Percentiles rank a stretch among this genome's conserved stretches.
These are phyloP conservation scores for Xiphias gladius DNA, from an alignment of 2,113 vertebrate genomes.

Conservation along the genomic window DNA sequence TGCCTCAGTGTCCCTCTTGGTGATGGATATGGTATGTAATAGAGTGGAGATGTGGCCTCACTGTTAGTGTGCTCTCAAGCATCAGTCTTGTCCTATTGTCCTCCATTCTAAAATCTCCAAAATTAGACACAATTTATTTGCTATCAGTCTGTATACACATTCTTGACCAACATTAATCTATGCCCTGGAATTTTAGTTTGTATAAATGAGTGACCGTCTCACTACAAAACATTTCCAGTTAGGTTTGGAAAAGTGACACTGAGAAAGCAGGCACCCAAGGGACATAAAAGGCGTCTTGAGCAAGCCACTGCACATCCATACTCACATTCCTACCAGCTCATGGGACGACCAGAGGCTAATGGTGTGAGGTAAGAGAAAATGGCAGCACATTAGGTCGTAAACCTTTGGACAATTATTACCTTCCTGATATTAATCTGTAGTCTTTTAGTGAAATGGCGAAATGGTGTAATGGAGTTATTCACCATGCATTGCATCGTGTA, in stretches of 20 bases:
- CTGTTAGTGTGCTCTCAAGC: conserved; percentile 4
- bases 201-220: neutral
- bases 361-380: conserved; percentile 57
- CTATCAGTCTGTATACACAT: neutral
- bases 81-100: conserved; percentile 18
- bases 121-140: neutral
- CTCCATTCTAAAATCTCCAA: neutral
- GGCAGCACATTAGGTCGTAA: conserved; percentile 61
- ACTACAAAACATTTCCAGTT: conserved; percentile 24
- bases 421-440: neutral
- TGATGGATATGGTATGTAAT: conserved; percentile 77
- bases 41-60: conserved; percentile 35
- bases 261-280: conserved; percentile 46
- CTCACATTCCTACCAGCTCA: conserved; percentile 68
- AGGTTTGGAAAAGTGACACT: conserved; percentile 33
- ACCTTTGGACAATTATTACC: conserved; percentile 57
- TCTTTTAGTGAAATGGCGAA: neutral
- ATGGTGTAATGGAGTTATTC: too few species aligned
- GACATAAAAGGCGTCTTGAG: conserved; percentile 62
- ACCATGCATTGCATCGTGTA: too few species aligned
- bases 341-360: conserved; percentile 62
- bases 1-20: conserved; percentile 49
- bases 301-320: conserved; percentile 72
- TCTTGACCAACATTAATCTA: neutral
- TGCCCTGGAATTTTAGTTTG: neutral